Base-by-base conservation (phyloP, 2,113 vertebrate species). In the Chaetura pelagica region DNA sequence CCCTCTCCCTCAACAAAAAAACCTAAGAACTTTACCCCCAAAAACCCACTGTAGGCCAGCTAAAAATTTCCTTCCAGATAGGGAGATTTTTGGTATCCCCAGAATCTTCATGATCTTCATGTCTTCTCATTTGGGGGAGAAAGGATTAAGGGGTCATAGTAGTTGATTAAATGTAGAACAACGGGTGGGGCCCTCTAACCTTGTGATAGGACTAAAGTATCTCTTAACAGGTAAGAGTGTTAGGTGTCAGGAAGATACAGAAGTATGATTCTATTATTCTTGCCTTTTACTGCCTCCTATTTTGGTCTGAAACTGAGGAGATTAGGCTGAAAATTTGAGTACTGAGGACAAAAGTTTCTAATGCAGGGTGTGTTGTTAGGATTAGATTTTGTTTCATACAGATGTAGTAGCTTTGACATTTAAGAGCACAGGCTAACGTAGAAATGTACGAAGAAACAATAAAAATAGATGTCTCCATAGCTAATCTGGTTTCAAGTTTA, bases 31-130 rank as follows among this genome's bases (percentile, higher is more conserved):
- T 17, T 42, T 19, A 40, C 4, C 27, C 4, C 9, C 4, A 6
- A 24, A 73, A 54, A n/a, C 1, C 0, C 13, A 26, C 2, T 19
- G 8, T 6, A 68, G 22, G 24, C 4, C 19, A 61, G 38, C 9
- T 23, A 17, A 66, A 83, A n/a, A 52, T 8, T 82, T 75, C 40
- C 13, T 44, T 73, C 34, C 9, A 16, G 17, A 3, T 11, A 66
- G 9, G 17, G 64, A 83, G 7, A 30, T 20, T 5, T 44, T 26
- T 40, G 40, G 3, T 48, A 54, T 52, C 22, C 13, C 6, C 0
- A 32, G 15, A 23, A 44, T 54, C 26, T 62, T 85, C 46, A n/a
- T n/a, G n/a, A n/a, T n/a, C n/a, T n/a, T n/a, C n/a, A n/a, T n/a
- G n/a, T n/a, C n/a, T n/a, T 75, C 29, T 22, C 8, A 14, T 16